Percentiles rank a stretch among this genome's conserved stretches.
Conservation (phyloP, 2,888 invertebrate genomes). For the Ophion costatus region DNA sequence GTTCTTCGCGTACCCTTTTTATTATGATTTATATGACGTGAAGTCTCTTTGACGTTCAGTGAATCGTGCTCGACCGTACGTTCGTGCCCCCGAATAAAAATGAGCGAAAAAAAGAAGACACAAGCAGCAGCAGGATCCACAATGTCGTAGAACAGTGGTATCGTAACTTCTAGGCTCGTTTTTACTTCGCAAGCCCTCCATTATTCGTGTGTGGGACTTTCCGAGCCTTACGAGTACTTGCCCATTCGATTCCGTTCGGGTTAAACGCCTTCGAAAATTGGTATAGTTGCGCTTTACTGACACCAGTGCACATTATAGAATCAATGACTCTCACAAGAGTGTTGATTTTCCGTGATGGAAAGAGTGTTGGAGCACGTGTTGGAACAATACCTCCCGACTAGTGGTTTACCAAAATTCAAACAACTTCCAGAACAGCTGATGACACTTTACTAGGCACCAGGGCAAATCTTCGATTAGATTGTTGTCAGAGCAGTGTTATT, state of each 20-base stretch:
- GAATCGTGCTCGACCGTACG: conserved; percentile 71
- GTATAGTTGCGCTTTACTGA: background rate
- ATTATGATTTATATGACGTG: conserved; percentile 83
- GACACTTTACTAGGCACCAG: too few species aligned
- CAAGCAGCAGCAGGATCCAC: background rate
- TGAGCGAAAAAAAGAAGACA: conserved; percentile 25
- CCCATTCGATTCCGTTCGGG: background rate
- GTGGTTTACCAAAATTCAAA: too few species aligned
- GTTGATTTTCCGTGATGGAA: too few species aligned
- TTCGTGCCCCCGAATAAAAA: conserved; percentile 74
- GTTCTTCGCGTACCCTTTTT: conserved; percentile 76
- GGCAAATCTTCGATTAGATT: too few species aligned
- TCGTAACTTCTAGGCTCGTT: background rate
- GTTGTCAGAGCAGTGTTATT: too few species aligned
- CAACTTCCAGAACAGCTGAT: too few species aligned
- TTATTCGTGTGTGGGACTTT: background rate
- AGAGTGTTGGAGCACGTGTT: too few species aligned
- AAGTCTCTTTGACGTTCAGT: conserved; percentile 79
- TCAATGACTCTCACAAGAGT: too few species aligned
- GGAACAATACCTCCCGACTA: too few species aligned
- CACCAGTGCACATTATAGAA: background rate
- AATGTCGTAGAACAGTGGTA: conserved; percentile 17
- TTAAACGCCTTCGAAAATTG: background rate
- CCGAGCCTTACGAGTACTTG: background rate
- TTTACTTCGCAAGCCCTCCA: background rate